Percentiles rank a stretch among this genome's conserved stretches.
These are phyloP conservation scores for Trinorchestia longiramus DNA, from an alignment of 1,140 invertebrate genomes.

Conservation along the genomic window DNA sequence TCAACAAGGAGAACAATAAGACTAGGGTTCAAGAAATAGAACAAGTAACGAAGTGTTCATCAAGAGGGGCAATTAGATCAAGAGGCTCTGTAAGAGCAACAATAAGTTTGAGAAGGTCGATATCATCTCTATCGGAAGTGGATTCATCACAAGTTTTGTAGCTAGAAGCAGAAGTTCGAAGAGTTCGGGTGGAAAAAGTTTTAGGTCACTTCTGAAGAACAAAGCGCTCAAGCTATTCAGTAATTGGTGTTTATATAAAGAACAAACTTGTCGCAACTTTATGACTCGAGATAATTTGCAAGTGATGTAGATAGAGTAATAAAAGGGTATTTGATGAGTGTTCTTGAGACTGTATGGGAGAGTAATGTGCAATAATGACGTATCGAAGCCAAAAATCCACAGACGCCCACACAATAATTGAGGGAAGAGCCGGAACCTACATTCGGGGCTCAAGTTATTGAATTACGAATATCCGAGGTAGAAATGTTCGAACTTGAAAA, in stretches of 20 bases:
- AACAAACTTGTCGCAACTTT: neutral
- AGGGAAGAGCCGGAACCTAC: no score
- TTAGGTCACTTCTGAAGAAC: neutral
- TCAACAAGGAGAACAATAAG: neutral
- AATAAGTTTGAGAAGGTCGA: neutral
- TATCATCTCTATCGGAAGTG: neutral
- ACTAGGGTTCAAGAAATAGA: neutral
- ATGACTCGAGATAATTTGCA: neutral
- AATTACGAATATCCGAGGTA: no score
- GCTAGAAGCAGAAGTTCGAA: neutral
- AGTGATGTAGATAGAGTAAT: neutral
- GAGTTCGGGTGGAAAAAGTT: neutral
- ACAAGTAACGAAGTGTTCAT: no score
- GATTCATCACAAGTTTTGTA: neutral
- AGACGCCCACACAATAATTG: no score
- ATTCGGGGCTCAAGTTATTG: no score
- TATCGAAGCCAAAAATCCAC: no score
- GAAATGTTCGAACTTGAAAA: no score
- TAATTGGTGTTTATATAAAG: neutral
- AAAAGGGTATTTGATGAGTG: neutral
- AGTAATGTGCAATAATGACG: no score
- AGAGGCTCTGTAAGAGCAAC: neutral
- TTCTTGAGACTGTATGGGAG: neutral
- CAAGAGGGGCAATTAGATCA: neutral
- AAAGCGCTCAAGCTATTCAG: neutral